Evolutionary conservation across 2,888 invertebrate genomes (phyloP).

Genomic region (Tetragonula carbonaria): DNA sequence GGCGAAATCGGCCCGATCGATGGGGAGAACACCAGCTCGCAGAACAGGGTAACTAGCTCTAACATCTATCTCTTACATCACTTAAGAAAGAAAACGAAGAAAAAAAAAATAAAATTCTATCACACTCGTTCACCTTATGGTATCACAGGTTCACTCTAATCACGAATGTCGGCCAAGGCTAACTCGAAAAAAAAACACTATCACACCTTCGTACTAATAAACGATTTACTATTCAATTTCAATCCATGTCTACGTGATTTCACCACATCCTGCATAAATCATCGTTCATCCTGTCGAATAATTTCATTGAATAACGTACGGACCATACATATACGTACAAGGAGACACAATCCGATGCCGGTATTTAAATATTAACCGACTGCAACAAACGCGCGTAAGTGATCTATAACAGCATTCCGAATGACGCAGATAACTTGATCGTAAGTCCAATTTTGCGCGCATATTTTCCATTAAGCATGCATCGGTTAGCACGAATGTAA

Average conservation of each 20-base stretch:
- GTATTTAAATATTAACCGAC: slow-evolving; percentile 26
- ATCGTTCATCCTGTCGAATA: not conserved
- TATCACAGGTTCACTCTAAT: slow-evolving; percentile 76
- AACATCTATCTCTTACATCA: slow-evolving; percentile 80
- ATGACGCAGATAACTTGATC: slow-evolving; percentile 37
- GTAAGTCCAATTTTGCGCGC: slow-evolving; percentile 46
- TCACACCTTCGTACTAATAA: slow-evolving; percentile 82
- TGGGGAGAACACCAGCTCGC: slow-evolving; percentile 77
- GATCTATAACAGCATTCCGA: slow-evolving; percentile 18
- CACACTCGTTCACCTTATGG: slow-evolving; percentile 77
- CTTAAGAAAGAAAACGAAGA: slow-evolving; percentile 66
- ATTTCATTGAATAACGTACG: not conserved
- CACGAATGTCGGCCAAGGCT: slow-evolving; percentile 73
- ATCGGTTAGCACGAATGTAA: slow-evolving; percentile 48
- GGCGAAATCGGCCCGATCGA: slow-evolving; percentile 66
- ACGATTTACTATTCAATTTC: slow-evolving; percentile 82
- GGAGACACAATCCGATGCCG: not conserved
- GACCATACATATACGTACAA: not conserved
- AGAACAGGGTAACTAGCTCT: slow-evolving; percentile 82
- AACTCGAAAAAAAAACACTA: slow-evolving; percentile 74
- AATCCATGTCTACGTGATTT: slow-evolving; percentile 62
- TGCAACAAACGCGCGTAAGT: slow-evolving; percentile 30
- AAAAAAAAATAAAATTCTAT: slow-evolving; percentile 63
- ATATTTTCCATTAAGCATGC: slow-evolving; percentile 52
- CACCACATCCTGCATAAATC: not conserved